Percentiles rank a stretch among this genome's conserved stretches.
Evolutionary conservation across 2,113 vertebrate genomes (phyloP).

Genomic region (Echinops telfairi): DNA sequence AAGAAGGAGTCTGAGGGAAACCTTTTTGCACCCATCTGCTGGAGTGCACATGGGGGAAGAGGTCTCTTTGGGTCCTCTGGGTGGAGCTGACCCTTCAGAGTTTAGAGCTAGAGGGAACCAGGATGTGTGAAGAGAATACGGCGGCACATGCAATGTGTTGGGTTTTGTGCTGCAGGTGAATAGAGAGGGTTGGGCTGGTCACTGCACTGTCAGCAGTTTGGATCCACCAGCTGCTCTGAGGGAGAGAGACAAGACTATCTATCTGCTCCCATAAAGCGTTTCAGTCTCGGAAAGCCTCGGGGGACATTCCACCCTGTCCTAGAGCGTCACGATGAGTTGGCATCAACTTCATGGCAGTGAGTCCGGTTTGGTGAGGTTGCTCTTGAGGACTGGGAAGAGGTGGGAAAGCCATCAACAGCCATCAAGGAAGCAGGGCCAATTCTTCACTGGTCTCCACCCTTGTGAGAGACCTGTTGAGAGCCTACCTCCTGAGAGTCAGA

Average conservation of each 20-base stretch:
- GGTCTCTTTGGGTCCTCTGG: not conserved
- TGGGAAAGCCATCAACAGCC: not conserved
- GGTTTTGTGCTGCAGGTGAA: not conserved
- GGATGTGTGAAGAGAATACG: too few relatives aligned
- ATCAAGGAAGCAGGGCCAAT: not conserved
- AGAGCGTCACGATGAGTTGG: too few relatives aligned
- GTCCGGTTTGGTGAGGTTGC: not conserved
- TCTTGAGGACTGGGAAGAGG: not conserved
- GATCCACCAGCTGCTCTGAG: too few relatives aligned
- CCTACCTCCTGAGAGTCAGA: not conserved
- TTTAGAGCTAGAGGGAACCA: not conserved
- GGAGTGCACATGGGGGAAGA: not conserved
- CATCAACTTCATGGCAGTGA: too few relatives aligned
- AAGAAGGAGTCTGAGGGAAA: not conserved
- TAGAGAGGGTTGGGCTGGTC: not conserved
- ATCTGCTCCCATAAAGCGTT: too few relatives aligned
- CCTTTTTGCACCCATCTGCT: not conserved
- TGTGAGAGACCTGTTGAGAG: not conserved
- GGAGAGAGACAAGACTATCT: too few relatives aligned
- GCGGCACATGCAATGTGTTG: not conserved
- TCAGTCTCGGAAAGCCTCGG: too few relatives aligned
- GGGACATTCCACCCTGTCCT: too few relatives aligned
- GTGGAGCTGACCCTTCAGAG: not conserved
- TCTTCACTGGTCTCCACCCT: not conserved
- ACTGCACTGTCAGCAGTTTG: too few relatives aligned